Evolutionary conservation across 2,797 vertebrate genomes (phyloP).

Genomic region (Sebastes hubbsi): DNA sequence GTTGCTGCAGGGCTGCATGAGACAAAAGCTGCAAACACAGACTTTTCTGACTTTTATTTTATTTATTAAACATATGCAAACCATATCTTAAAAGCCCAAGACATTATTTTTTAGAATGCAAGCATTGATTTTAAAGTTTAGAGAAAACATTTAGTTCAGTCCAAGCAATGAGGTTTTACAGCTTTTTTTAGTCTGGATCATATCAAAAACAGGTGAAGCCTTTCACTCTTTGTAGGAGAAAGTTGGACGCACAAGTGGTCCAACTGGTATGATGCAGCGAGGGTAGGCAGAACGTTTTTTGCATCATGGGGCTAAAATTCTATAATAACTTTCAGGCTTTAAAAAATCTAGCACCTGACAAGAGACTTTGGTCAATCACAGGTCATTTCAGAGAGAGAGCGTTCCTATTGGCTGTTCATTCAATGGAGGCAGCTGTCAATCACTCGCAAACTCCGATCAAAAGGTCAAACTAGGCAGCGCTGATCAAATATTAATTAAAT

Average conservation of each 20-base stretch:
- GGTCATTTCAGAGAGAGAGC: too few species aligned
- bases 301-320: too few species aligned
- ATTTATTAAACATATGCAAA: neutral
- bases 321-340: too few species aligned
- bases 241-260: neutral
- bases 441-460: too few species aligned
- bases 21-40: slow-evolving; percentile 23
- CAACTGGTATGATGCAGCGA: slow-evolving; percentile 1
- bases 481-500: too few species aligned
- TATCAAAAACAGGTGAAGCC: slow-evolving; percentile 26
- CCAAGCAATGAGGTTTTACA: neutral
- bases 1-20: slow-evolving; percentile 44
- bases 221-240: neutral
- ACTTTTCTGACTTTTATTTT: neutral
- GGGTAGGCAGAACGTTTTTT: too few species aligned
- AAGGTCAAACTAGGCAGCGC: too few species aligned
- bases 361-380: too few species aligned
- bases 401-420: too few species aligned
- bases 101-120: neutral
- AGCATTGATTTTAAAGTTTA: neutral
- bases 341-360: too few species aligned
- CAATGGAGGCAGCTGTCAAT: too few species aligned
- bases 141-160: neutral
- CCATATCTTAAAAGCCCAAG: neutral
- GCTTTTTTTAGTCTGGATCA: neutral